Conservation (phyloP, 1,140 invertebrate species). For the Drosophila watanabei region DNA sequence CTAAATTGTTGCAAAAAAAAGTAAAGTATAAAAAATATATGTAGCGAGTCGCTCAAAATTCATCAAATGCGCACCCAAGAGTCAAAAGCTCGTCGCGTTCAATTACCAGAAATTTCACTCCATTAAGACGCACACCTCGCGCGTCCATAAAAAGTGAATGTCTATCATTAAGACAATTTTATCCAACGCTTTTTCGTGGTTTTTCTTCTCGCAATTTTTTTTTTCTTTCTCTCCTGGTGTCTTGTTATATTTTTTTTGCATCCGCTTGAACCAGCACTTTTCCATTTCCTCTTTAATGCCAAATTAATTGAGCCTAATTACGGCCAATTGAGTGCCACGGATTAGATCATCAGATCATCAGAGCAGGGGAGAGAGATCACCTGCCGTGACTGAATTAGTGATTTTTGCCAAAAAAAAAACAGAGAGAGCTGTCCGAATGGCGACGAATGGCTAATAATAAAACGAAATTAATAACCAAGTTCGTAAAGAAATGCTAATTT, state of each 20-base stretch:
- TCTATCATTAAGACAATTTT: constrained; percentile 77
- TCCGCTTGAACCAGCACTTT: constrained; percentile 47
- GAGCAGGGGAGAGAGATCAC: constrained; percentile 40
- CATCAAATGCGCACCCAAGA: constrained; percentile 77
- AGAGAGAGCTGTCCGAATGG: constrained; percentile 23
- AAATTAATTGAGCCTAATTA: constrained; percentile 80
- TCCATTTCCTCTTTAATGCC: constrained; percentile 78
- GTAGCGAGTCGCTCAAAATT: constrained; percentile 60
- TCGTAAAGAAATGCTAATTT: constrained; percentile 67
- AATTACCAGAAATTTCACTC: constrained; percentile 82
- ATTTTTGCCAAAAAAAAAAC: constrained; percentile 38
- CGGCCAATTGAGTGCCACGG: constrained; percentile 42
- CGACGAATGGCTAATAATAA: constrained; percentile 33
- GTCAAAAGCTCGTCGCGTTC: constrained; percentile 71
- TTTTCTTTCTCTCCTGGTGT: constrained; percentile 37
- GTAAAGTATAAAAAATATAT: constrained; percentile 9
- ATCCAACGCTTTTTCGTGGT: constrained; percentile 20
- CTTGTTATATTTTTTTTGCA: constrained; percentile 18
- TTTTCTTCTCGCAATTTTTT: constrained; percentile 22
- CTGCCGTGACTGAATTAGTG: constrained; percentile 54
- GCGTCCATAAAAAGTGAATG: constrained; percentile 78
- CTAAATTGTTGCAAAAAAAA: constrained; percentile 46
- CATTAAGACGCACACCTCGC: constrained; percentile 78
- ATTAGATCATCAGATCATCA: constrained; percentile 44
- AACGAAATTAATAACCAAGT: constrained; percentile 52